These are phyloP conservation scores for Nothura maculosa DNA, from an alignment of 2,797 vertebrate genomes.

Conservation along the genomic window DNA sequence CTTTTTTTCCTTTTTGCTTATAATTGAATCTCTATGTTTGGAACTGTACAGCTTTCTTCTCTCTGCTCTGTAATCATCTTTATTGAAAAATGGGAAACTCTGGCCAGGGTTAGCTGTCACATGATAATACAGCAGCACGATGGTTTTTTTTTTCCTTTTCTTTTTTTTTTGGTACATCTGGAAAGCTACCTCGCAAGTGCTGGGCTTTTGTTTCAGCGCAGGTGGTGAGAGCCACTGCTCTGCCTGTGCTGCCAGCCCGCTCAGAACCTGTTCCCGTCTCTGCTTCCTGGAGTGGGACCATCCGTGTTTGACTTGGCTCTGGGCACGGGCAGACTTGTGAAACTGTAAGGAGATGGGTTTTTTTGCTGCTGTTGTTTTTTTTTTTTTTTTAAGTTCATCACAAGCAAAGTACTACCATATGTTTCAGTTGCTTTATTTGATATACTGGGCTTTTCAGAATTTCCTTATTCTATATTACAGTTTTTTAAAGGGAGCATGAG, in stretches of 20 bases:
- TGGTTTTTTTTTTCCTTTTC: no score
- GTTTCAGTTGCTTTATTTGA: constrained; percentile 44
- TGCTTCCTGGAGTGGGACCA: background rate
- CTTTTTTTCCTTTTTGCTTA: background rate
- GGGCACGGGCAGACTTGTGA: background rate
- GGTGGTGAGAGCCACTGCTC: constrained; percentile 21
- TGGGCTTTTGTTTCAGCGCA: background rate
- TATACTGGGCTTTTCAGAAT: background rate
- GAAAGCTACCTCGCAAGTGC: constrained; percentile 29
- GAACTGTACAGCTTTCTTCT: background rate
- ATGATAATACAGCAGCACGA: background rate
- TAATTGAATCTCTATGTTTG: background rate
- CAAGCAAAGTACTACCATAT: constrained; percentile 31
- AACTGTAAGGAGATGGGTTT: background rate
- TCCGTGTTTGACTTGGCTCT: constrained; percentile 47
- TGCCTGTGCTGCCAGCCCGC: background rate
- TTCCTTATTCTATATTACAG: background rate
- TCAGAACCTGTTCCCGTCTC: constrained; percentile 35
- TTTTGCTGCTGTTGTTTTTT: background rate
- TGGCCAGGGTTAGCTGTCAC: background rate
- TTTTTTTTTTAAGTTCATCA: background rate
- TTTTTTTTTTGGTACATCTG: constrained; percentile 30
- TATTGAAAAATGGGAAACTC: background rate
- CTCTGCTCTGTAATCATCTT: background rate
- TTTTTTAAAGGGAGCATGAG: background rate